phyloP scores from a whole-genome alignment of 1,140 invertebrate genomes.

The Aphaenogaster ashmeadi region DNA sequence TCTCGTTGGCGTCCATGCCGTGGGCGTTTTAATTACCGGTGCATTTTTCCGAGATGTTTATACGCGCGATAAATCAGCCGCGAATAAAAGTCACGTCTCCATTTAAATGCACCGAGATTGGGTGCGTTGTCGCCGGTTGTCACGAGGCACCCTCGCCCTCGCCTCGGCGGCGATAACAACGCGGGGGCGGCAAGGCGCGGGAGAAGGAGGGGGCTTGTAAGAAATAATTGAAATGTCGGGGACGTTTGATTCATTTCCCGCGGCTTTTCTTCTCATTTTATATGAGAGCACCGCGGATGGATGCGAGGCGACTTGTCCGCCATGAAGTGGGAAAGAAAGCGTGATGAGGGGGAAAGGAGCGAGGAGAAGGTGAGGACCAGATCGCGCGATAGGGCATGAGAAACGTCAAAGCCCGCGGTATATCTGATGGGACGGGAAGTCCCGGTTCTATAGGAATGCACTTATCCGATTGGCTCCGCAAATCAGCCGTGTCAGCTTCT shows the following conservation, averaged over 20 bases:
- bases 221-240: constrained; percentile 84
- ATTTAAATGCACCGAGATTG: constrained; percentile 64
- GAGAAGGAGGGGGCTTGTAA: constrained; percentile 55
- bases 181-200: constrained; percentile 29
- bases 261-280: constrained; percentile 82
- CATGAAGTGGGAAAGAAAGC: constrained; percentile 19
- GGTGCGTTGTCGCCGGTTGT: constrained; percentile 33
- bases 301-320: constrained; percentile 57
- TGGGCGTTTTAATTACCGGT: constrained; percentile 44
- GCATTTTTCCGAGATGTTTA: constrained; percentile 57
- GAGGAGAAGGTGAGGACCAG: constrained; percentile 64
- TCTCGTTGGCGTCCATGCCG: constrained; percentile 27
- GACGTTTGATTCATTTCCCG: constrained; percentile 83
- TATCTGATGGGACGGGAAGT: constrained; percentile 86
- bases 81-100: constrained; percentile 61
- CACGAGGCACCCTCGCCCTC: constrained; percentile 37
- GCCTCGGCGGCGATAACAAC: constrained; percentile 35
- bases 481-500: constrained; percentile 85
- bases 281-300: constrained; percentile 74
- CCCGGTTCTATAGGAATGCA: constrained; percentile 83
- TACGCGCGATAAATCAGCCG: constrained; percentile 58
- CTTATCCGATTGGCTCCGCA: constrained; percentile 86
- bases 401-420: constrained; percentile 84
- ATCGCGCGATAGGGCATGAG: constrained; percentile 86
- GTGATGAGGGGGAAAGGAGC: background rate